Base-by-base conservation (phyloP, 1,140 invertebrate species). In the Babylonia areolata region DNA sequence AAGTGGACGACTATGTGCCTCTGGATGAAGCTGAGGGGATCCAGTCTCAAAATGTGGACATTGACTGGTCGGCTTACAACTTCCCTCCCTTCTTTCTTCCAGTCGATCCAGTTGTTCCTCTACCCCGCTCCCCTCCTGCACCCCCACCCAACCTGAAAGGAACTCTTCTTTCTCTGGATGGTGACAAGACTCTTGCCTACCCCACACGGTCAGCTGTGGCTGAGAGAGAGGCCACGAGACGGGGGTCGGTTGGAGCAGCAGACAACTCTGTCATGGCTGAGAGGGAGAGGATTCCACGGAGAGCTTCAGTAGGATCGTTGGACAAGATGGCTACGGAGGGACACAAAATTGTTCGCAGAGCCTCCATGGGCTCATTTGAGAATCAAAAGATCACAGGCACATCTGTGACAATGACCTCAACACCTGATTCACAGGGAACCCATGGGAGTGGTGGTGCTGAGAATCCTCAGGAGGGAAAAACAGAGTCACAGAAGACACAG, bases 31-130 rank as follows among this genome's bases (percentile, higher is more conserved):
- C 85, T 6, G 28, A n/a, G 1, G 12, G 11, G 28, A 64, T 64
- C 28, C 35, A 37, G 46, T 31, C 37, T 46, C 51, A 78, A 39
- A 33, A 51, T 39, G n/a, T 33, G 20, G 69, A 88, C 15, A 33
- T 90, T 37, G 79, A 87, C 23, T 90, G 90, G 90, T 87, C 91
- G 42, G 35, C 85, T 3, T 92, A 89, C 77, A 92, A 92, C 85
- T 92, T 92, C 75, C 91, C 91, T 12, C 86, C 80, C 15, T 88
- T 75, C 54, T 88, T 88, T 64, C 40, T 84, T n/a, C 64, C 69
- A 0, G 81, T 83, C 35, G 81, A 83, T 31, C 81, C 81, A 39
- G 81, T 83, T 35, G 58, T 83, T 5, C 81, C 82, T 46, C 37
- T 73, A n/a, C 82, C 82, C 40, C 82, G 64, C 28, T 69, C 28